Base-by-base conservation (phyloP, 1,140 invertebrate species). In the Drosophila suzukii region DNA sequence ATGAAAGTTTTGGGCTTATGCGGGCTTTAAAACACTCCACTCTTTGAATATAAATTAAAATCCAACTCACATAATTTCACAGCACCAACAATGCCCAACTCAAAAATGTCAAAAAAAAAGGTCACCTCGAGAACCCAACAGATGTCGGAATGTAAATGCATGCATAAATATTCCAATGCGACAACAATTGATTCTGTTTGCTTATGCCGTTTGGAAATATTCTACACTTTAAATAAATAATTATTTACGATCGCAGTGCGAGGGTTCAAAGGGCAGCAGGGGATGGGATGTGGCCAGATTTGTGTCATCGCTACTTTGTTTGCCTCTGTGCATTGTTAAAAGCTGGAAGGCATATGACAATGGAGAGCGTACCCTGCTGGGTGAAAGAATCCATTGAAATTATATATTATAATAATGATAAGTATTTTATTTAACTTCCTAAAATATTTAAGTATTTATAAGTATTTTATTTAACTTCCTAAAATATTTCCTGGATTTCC, bases 221-320 rank as follows among this genome's bases (percentile, higher is more conserved):
- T 75, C 50, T 63, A 44, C 67, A 56, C 46, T 75, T 75, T 49
- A 60, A 81, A 80, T 80, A 81, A 80, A 80, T 81, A 79, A 75
- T 67, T 59, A 81, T 81, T 72, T 76, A 67, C 73, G 30, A 53
- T 56, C 54, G 13, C 10, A 30, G 24, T 8, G 44, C 39, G 32
- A 30, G n/a, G 15, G 30, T 20, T 30, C 36, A 56, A 39, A 30
- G 65, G 36, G 32, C n/a, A 4, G 5, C 4, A 43, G 15, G 10
- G 17, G 17, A 15, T n/a, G 6, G 6, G 15, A 5, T 27, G 57
- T 55, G 49, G 70, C 43, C 71, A 73, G 51, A 36, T 34, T 54
- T 68, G 30, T 43, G 36, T 32, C 70, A 62, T 51, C 51, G 59
- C 34, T 49, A 56, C 44, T 56, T 62, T 75, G 38, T 74, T 71